Base-by-base conservation (phyloP, 2,797 vertebrate genomes). In the Poecilia gillii region DNA sequence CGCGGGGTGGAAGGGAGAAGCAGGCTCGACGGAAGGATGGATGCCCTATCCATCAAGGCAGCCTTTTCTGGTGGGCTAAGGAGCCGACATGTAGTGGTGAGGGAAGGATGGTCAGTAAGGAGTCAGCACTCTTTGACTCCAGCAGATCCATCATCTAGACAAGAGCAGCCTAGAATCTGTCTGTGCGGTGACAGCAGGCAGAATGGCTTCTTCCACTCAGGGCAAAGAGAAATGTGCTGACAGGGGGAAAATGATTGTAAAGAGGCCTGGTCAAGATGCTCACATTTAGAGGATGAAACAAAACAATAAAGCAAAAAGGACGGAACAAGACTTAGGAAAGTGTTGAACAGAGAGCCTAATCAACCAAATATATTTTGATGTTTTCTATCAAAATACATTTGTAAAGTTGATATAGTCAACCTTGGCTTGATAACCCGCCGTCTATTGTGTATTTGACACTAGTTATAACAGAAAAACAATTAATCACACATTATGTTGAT, bases 91-190 rank as follows among this genome's bases (percentile, higher is more conserved):
- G 89, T 46, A 80, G 86, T 77, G 90, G 90, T 94, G 93, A 95
- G 92, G 91, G 93, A 95, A 92, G 89, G 92, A 81, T 90, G 92
- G 95, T 94, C 94, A 92, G 93, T 88, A 85, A 93, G 85, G 92
- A 95, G 94, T 95, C 95, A 95, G 94, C 95, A 95, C 87, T 95
- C 93, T 94, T 83, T 93, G 92, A 91, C 91, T 90, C 79, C 83
- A 91, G 81, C 84, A 94, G 92, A 96, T 96, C 93, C 92, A 95
- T 96, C 96, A 96, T 93, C 81, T 76, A 76, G 93, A 94, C 94
- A 94, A 94, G 83, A 88, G 88, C 81, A 88, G 91, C 84, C 88
- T 86, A 93, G 88, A 89, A 93, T 90, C 87, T 85, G 92, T 94
- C 92, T 90, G 83, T 43, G 84, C 64, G 79, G 86, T 91, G 93